Evolutionary conservation across 2,888 invertebrate species (phyloP).

Genomic region (Cataglyphis livida): DNA sequence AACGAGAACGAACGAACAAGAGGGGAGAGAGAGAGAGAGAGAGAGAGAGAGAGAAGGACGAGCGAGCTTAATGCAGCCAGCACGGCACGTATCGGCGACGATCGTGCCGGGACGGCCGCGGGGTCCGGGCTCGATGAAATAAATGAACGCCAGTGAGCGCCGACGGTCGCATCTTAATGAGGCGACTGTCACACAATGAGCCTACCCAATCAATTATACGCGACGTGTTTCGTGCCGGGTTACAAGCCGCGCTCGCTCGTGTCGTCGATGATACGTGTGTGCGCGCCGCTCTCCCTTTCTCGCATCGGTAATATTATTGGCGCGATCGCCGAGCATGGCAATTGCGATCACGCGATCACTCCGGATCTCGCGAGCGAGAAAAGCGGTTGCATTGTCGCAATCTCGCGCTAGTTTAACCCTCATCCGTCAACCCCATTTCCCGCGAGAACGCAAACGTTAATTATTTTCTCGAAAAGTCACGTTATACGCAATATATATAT

Average conservation of each 20-base stretch:
- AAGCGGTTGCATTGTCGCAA: constrained; percentile 33
- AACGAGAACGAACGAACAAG: constrained; percentile 2
- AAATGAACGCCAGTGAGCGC: constrained; percentile 79
- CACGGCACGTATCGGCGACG: constrained; percentile 48
- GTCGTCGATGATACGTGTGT: constrained; percentile 51
- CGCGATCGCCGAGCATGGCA: constrained; percentile 43
- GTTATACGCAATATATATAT: constrained; percentile 7
- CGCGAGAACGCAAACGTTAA: constrained; percentile 44
- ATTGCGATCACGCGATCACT: constrained; percentile 50
- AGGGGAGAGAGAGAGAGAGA: background rate
- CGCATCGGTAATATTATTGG: constrained; percentile 46
- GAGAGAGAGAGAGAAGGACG: background rate
- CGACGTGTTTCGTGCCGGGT: constrained; percentile 47
- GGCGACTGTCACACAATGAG: constrained; percentile 83
- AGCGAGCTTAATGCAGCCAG: constrained; percentile 31
- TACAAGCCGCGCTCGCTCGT: constrained; percentile 50
- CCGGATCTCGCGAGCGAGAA: constrained; percentile 47
- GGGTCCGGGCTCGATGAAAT: constrained; percentile 70
- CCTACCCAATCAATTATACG: constrained; percentile 83
- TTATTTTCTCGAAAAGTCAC: constrained; percentile 52
- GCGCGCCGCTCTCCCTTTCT: background rate
- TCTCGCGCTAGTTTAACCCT: constrained; percentile 43
- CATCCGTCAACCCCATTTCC: constrained; percentile 50
- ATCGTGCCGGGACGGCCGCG: constrained; percentile 28
- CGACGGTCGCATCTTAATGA: constrained; percentile 83